phyloP scores from a whole-genome alignment of 53 echinoderm and acorn worm genomes.

The Holothuria scabra region DNA sequence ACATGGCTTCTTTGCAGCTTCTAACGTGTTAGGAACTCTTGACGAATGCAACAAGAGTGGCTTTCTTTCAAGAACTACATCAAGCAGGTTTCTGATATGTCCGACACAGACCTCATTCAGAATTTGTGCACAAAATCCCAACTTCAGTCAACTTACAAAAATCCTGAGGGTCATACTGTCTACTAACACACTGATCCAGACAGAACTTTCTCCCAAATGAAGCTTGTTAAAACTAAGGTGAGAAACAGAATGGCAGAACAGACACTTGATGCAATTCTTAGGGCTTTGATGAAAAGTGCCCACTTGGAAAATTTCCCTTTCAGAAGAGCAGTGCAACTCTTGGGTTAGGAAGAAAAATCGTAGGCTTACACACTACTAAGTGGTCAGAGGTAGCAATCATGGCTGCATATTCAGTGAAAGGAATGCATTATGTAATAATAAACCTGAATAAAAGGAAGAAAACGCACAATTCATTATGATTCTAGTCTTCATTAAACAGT shows the following conservation, averaged over 20 bases:
- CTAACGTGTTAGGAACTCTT: constrained; percentile 22
- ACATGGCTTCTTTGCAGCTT: constrained; percentile 37
- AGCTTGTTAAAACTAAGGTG: constrained; percentile 20
- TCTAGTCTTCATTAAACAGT: too few relatives aligned
- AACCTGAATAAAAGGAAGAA: too few relatives aligned
- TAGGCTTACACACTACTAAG: constrained; percentile 26
- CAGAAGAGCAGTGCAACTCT: constrained; percentile 16
- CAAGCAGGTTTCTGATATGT: constrained; percentile 15
- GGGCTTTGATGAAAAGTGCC: constrained; percentile 19
- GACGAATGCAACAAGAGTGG: constrained; percentile 37
- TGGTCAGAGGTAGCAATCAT: not conserved
- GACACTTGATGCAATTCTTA: constrained; percentile 3
- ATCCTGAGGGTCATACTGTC: too few relatives aligned
- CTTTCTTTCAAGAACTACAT: constrained; percentile 24
- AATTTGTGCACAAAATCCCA: constrained; percentile 17
- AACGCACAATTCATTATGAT: too few relatives aligned
- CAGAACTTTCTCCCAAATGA: constrained; percentile 36
- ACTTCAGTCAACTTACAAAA: too few relatives aligned
- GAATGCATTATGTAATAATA: too few relatives aligned
- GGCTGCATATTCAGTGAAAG: too few relatives aligned
- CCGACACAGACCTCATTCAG: constrained; percentile 36
- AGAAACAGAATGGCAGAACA: constrained; percentile 30
- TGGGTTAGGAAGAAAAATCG: constrained; percentile 29
- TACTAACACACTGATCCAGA: too few relatives aligned
- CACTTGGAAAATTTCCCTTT: constrained; percentile 25